Percentiles rank a stretch among this genome's conserved stretches.
Conservation (phyloP, 1,140 invertebrate species). For the Ectropis grisescens region DNA sequence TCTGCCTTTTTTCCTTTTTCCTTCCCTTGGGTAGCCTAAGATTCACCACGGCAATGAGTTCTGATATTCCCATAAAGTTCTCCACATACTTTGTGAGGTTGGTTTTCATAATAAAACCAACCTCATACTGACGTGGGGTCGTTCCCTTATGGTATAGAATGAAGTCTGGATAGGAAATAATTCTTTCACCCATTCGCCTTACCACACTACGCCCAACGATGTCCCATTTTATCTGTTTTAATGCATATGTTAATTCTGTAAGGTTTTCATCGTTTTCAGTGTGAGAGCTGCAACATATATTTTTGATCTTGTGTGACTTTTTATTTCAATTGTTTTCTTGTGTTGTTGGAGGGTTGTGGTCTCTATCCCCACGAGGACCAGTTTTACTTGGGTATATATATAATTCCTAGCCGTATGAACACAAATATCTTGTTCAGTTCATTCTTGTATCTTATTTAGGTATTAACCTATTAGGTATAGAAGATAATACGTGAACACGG, state of each 20-base stretch:
- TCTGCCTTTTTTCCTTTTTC: too few relatives aligned
- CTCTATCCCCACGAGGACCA: conserved; percentile 15
- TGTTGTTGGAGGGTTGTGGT: conserved; percentile 13
- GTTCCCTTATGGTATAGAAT: conserved; percentile 13
- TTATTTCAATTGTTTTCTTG: not conserved
- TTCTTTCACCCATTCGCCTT: conserved; percentile 9
- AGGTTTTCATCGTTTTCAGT: conserved; percentile 9
- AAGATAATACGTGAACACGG: too few relatives aligned
- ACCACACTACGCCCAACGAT: conserved; percentile 13
- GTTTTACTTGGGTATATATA: too few relatives aligned
- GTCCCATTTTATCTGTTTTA: conserved; percentile 13
- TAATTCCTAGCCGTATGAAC: too few relatives aligned
- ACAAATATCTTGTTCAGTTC: too few relatives aligned
- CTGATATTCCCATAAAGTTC: conserved; percentile 10
- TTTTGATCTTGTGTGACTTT: not conserved
- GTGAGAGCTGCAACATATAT: conserved; percentile 12
- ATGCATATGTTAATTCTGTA: conserved; percentile 7
- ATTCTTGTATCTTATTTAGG: too few relatives aligned
- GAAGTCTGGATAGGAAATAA: conserved; percentile 4
- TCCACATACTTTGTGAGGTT: conserved; percentile 6
- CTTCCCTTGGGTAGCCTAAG: conserved; percentile 17
- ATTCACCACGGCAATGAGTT: conserved; percentile 17
- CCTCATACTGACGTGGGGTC: conserved; percentile 10
- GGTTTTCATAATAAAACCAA: conserved; percentile 16
- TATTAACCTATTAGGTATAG: too few relatives aligned